Conservation (phyloP, 2,113 vertebrate species). For the Micromys minutus region DNA sequence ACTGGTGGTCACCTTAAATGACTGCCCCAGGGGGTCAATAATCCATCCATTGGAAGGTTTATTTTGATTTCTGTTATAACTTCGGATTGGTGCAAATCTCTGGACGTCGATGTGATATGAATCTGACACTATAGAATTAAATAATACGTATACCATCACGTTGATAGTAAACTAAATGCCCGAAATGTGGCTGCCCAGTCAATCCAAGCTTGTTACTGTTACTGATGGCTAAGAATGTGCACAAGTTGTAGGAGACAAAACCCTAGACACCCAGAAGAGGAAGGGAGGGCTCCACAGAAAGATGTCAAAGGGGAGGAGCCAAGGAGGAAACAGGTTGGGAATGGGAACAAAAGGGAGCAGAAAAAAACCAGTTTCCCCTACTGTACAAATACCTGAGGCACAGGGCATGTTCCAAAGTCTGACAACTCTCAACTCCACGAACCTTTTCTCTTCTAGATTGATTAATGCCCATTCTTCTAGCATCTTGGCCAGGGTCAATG, state of each 20-base stretch:
- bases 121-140: not conserved
- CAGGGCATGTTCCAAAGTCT: not conserved
- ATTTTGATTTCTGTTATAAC: not conserved
- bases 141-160: not conserved
- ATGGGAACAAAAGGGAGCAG: not conserved
- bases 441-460: not conserved
- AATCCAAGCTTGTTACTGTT: not conserved
- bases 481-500: not conserved
- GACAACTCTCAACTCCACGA: rapidly evolving
- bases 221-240: not conserved
- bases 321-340: not conserved
- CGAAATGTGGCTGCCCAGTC: not conserved
- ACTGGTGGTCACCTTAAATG: not conserved
- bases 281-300: not conserved
- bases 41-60: not conserved
- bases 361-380: not conserved
- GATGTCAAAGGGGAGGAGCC: not conserved
- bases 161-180: not conserved
- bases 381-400: not conserved
- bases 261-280: not conserved
- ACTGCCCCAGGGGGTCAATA: slow-evolving; percentile 19
- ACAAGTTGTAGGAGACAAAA: not conserved
- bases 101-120: not conserved
- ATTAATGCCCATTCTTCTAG: not conserved
- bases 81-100: not conserved